Evolutionary conservation across 2,888 invertebrate genomes (phyloP).

Genomic region (Camponotus fellah): DNA sequence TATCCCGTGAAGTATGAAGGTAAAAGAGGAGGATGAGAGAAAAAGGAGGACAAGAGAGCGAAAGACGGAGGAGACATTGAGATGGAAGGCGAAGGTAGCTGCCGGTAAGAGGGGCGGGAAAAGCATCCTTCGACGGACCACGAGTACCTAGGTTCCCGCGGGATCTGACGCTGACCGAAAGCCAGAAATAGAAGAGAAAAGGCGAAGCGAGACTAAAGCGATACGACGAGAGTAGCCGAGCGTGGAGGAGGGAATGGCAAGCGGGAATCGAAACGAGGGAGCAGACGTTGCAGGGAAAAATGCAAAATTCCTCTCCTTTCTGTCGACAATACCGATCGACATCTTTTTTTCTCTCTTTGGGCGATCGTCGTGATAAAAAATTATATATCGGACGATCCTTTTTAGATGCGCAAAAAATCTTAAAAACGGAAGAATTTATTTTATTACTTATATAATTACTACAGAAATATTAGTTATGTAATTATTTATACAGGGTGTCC

Average conservation of each 20-base stretch:
- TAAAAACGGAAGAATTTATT: background rate
- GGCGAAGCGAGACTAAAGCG: conserved; percentile 67
- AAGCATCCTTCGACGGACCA: conserved; percentile 72
- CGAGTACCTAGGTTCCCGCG: conserved; percentile 71
- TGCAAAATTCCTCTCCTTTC: conserved; percentile 40
- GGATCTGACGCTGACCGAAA: conserved; percentile 75
- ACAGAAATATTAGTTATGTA: background rate
- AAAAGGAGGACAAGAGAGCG: conserved; percentile 12
- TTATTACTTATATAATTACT: background rate
- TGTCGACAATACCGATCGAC: conserved; percentile 29
- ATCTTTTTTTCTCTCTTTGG: conserved; percentile 9
- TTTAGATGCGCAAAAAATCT: background rate
- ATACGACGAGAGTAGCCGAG: conserved; percentile 62
- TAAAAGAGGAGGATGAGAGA: conserved; percentile 25
- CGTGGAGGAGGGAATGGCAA: conserved; percentile 13
- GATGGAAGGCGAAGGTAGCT: conserved; percentile 31
- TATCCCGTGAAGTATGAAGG: conserved; percentile 72
- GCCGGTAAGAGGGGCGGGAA: background rate
- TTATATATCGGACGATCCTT: background rate
- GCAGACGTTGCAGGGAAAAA: conserved; percentile 48
- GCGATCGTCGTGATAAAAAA: conserved; percentile 8
- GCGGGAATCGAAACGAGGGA: conserved; percentile 59
- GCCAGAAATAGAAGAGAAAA: conserved; percentile 71
- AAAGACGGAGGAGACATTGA: conserved; percentile 41
- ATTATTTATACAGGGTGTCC: no score